Evolutionary conservation across 2,888 invertebrate species (phyloP), one percentile per base, ranked within the genome.

Genomic region (Agrypnus murinus): DNA sequence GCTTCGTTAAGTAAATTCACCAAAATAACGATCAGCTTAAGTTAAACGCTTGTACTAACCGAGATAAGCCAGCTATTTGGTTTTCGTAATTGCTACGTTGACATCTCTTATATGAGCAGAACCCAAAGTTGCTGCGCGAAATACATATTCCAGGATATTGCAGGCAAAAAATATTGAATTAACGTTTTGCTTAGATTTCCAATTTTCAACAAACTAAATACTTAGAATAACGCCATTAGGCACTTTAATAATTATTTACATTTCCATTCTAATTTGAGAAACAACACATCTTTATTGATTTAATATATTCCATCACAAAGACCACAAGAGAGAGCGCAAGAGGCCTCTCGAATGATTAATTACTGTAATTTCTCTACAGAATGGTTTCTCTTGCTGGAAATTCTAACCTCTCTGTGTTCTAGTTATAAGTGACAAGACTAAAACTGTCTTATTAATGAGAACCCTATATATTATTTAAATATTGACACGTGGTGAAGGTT

Each of bases 31-130:
- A 40, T 40, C 12, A 40, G 38, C 12, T 40, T 40, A 40, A 40
- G 38, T 12, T 40, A 40, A 12, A 12, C 38, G 25, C 25, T 25
- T 40, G 38, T 40, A 40, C 38, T 12, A 40, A 40, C 38, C 4
- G 38, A 40, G 38, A 40, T 40, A 40, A 40, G 38, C 10, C 12
- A 40, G 38, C 12, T 40, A 12, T 40, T 40, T 40, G 38, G 38
- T 12, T 40, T n/a, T 40, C 12, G 38, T 40, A 40, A 40, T 40
- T 40, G 38, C 38, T 40, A 12, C 12, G n/a, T 12, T 40, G 38
- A 40, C 25, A 25, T 25, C 25, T 25, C 25, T 25, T 25, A 25
- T 25, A 25, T 25, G 25, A 25, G n/a, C n/a, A n/a, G 25, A 25
- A 25, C 25, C n/a, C 25, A 25, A 25, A 2, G 25, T 5, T 25